phyloP scores from a whole-genome alignment of 2,888 invertebrate genomes.

The Platynereis dumerilii region DNA sequence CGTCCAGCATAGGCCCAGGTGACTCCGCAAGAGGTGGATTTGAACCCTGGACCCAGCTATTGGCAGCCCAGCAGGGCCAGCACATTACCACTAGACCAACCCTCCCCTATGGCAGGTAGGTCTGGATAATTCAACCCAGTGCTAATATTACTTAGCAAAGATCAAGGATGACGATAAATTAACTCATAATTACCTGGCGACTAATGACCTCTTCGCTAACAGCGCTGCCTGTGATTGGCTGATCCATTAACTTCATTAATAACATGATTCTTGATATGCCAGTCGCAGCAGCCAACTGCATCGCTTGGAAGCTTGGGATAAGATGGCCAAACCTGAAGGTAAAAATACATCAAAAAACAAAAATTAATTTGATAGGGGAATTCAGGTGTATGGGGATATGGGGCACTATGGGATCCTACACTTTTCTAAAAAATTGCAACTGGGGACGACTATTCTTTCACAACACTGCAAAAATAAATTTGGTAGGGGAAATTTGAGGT shows the following conservation, averaged over 20 bases:
- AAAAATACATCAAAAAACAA: slow-evolving; percentile 7
- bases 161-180: too few relatives aligned
- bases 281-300: slow-evolving; percentile 58
- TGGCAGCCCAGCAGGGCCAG: too few relatives aligned
- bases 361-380: background rate
- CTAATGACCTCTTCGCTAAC: slow-evolving; percentile 47
- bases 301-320: slow-evolving; percentile 52
- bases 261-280: slow-evolving; percentile 57
- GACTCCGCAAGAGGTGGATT: too few relatives aligned
- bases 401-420: background rate
- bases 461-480: too few relatives aligned
- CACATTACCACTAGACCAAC: too few relatives aligned
- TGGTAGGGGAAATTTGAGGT: too few relatives aligned
- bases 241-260: slow-evolving; percentile 49
- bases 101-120: too few relatives aligned
- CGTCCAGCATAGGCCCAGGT: too few relatives aligned
- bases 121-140: too few relatives aligned
- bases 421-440: background rate
- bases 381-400: background rate
- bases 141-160: too few relatives aligned
- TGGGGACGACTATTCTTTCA: too few relatives aligned
- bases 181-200: slow-evolving; percentile 46
- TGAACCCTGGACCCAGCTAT: too few relatives aligned
- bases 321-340: slow-evolving; percentile 51
- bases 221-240: slow-evolving; percentile 45